Evolutionary conservation across 2,797 vertebrate species (phyloP).

Genomic region (Sebastes jordani): DNA sequence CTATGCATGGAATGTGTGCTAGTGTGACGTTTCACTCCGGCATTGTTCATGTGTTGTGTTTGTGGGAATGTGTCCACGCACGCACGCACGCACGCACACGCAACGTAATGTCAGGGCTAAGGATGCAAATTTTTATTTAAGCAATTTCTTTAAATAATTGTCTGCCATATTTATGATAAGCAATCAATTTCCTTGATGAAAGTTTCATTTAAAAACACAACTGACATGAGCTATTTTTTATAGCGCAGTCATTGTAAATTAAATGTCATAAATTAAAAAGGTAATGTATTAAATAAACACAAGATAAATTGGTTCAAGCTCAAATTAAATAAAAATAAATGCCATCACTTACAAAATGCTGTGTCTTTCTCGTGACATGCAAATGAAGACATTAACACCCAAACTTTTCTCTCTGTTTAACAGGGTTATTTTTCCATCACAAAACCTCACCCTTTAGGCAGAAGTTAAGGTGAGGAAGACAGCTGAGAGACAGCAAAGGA

Average conservation of each 20-base stretch:
- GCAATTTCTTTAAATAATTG: slow-evolving; percentile 14
- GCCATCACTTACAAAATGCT: neutral
- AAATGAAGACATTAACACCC: neutral
- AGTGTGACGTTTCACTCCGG: slow-evolving; percentile 19
- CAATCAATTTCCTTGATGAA: slow-evolving; percentile 39
- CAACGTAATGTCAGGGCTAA: neutral
- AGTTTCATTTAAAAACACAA: slow-evolving; percentile 14
- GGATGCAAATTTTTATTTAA: slow-evolving; percentile 20
- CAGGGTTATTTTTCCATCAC: neutral
- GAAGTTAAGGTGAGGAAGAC: neutral
- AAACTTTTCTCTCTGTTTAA: neutral
- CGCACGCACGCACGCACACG: neutral
- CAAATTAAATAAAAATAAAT: slow-evolving; percentile 3
- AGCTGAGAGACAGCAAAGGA: neutral
- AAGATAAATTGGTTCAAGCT: neutral
- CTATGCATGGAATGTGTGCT: slow-evolving; percentile 2
- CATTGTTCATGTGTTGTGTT: slow-evolving; percentile 14
- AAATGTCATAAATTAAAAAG: slow-evolving; percentile 17
- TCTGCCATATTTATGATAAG: slow-evolving; percentile 23
- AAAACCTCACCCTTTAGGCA: neutral
- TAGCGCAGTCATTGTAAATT: neutral
- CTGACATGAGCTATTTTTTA: neutral
- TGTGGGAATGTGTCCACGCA: neutral
- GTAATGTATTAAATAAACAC: slow-evolving; percentile 13
- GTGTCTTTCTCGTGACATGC: neutral